Evolutionary conservation across 2,797 vertebrate genomes (phyloP).

Genomic region (Xenentodon cancila): DNA sequence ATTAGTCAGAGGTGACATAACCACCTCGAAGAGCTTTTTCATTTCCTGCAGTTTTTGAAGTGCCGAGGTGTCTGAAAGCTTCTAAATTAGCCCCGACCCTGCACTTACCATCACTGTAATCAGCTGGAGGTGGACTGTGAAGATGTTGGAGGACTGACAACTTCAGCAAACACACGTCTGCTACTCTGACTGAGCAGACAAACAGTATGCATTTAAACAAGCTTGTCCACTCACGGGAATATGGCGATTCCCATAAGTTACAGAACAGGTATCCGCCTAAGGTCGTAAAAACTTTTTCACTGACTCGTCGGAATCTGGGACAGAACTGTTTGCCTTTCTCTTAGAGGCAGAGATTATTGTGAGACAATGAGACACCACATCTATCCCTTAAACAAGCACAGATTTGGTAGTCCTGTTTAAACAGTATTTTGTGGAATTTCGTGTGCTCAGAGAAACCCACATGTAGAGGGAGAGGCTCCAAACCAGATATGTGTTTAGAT

Average conservation of each 20-base stretch:
- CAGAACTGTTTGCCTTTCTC: conserved; percentile 15
- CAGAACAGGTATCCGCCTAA: conserved; percentile 50
- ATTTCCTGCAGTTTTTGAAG: conserved; percentile 29
- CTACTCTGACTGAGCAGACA: conserved; percentile 43
- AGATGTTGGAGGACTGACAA: conserved; percentile 27
- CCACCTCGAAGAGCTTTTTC: conserved; percentile 35
- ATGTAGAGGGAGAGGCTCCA: conserved; percentile 27
- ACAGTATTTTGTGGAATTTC: conserved; percentile 36
- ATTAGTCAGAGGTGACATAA: conserved; percentile 53
- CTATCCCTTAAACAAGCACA: conserved; percentile 42
- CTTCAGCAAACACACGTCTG: conserved; percentile 39
- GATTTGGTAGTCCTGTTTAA: conserved; percentile 47
- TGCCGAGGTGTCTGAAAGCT: conserved; percentile 44
- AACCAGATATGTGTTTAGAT: conserved; percentile 17
- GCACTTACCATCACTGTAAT: conserved; percentile 46
- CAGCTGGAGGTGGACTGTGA: conserved; percentile 20
- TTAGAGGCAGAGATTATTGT: conserved; percentile 21
- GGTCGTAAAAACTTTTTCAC: conserved; percentile 25
- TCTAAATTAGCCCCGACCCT: conserved; percentile 39
- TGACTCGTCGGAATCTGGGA: conserved; percentile 18
- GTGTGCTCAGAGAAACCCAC: conserved; percentile 16
- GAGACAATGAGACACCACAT: conserved; percentile 49
- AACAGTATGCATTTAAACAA: conserved; percentile 17
- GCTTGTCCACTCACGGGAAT: conserved; percentile 51
- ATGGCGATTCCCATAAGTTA: conserved; percentile 66